A percentile compares a stretch with the other conserved stretches of the same genome.
These are phyloP conservation scores for Coecobrya sp. DNA, from an alignment of 2,888 invertebrate genomes.

Conservation along the genomic window DNA sequence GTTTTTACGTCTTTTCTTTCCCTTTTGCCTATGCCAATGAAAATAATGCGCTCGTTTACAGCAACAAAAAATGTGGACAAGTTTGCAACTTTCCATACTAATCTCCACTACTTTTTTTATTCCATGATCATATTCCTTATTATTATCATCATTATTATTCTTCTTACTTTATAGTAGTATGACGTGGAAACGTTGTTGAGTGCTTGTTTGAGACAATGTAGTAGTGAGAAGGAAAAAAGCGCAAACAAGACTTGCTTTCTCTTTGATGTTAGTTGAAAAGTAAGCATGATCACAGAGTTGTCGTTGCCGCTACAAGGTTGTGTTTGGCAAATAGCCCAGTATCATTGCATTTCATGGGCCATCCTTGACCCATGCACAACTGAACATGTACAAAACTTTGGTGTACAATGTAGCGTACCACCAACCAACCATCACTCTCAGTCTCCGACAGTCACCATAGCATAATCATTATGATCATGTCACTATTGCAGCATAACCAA, in stretches of 20 bases:
- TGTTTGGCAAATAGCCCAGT: constrained; percentile 77
- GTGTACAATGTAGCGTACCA: neutral
- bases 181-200: neutral
- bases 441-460: neutral
- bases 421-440: constrained; percentile 3
- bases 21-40: constrained; percentile 17
- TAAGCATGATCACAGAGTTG: constrained; percentile 10
- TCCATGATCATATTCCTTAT: neutral
- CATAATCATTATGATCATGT: constrained; percentile 2
- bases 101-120: constrained; percentile 10
- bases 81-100: constrained; percentile 17
- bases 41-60: constrained; percentile 36
- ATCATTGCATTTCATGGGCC: constrained; percentile 73
- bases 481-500: constrained; percentile 45
- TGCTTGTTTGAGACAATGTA: neutral
- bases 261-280: constrained; percentile 50
- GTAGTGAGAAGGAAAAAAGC: neutral
- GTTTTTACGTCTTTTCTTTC: neutral
- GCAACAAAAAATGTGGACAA: constrained; percentile 9
- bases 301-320: constrained; percentile 20
- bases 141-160: neutral
- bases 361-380: constrained; percentile 79
- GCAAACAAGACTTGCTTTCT: constrained; percentile 16
- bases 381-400: constrained; percentile 17
- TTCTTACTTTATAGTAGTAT: neutral